Base-by-base conservation (phyloP, 2,888 invertebrate species). In the Mesoligia furuncula region DNA sequence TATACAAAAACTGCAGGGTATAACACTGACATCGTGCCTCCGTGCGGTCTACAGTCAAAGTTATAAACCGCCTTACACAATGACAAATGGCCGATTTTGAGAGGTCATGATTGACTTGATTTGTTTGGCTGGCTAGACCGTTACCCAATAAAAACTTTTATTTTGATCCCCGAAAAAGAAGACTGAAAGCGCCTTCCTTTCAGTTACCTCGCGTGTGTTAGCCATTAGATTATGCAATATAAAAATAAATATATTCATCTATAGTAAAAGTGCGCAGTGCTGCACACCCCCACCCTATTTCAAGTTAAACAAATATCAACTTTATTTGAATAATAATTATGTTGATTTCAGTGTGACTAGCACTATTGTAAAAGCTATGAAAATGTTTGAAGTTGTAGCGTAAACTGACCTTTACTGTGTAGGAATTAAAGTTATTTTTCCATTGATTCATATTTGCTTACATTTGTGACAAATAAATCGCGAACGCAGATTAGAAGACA, bases 181-280 rank as follows among this genome's bases (percentile, higher is more conserved):
- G 9, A n/a, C 15, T 13, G n/a, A 39, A n/a, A 39, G 24, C 5
- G 5, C 39, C 39, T 65, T 51, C 20, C 20, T 51, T 51, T 51
- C 7, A 51, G 20, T 51, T 51, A 51, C 54, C 11, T 24, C 51
- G n/a, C n/a, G 31, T 31, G 64, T 70, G 1, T n/a, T 64, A 74
- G 31, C 51, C 54, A 36, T 27, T 24, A 36, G 5, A 65, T 75
- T 65, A 65, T 27, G 57, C 36, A 76, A 57, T 65, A 27, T 57
- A 76, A 45, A 76, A 76, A 76, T 76, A 76, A 76, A 76, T 76
- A 76, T 75, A 65, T 65, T 45, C 45, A 64, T 57, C 31, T 42
- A 6, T 36, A 36, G 36, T 36, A 36, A 36, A 36, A 36, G 36
- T 6, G 36, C 5, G 5, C 36, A 36, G 36, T 36, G 36, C 36